Conservation (phyloP, 2,888 invertebrate genomes). For the Taenaris catops region DNA sequence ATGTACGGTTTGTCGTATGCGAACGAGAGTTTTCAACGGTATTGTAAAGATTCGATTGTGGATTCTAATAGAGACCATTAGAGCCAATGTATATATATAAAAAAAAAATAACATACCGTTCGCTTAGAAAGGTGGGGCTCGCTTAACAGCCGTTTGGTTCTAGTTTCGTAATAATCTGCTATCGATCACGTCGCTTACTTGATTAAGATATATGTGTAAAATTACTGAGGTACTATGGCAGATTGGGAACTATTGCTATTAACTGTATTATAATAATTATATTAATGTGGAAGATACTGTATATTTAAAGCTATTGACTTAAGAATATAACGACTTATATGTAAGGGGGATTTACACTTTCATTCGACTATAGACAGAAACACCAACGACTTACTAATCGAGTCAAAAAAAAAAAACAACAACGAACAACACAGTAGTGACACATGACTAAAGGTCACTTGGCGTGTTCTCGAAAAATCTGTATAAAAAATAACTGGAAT, state of each 20-base stretch:
- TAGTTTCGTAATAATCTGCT: slow-evolving; percentile 21
- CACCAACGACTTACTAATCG: slow-evolving; percentile 30
- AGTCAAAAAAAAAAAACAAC: slow-evolving; percentile 29
- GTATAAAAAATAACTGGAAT: slow-evolving; percentile 28
- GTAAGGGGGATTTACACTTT: slow-evolving; percentile 26
- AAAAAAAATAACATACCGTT: too few species aligned
- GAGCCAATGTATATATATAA: too few species aligned
- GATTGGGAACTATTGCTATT: slow-evolving; percentile 69
- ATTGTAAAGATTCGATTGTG: too few species aligned
- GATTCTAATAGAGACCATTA: too few species aligned
- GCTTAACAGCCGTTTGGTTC: too few species aligned
- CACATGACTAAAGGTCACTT: slow-evolving; percentile 14
- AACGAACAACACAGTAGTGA: slow-evolving; percentile 22
- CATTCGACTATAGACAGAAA: slow-evolving; percentile 33
- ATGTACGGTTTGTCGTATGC: too few species aligned
- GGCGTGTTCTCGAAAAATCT: slow-evolving; percentile 23
- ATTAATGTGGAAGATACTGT: slow-evolving; percentile 73
- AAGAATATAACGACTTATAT: slow-evolving; percentile 60
- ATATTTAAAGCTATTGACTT: slow-evolving; percentile 73
- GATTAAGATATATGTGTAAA: slow-evolving; percentile 45
- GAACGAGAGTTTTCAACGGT: too few species aligned
- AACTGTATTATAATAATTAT: slow-evolving; percentile 52
- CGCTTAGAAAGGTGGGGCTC: too few species aligned
- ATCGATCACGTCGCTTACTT: slow-evolving; percentile 24
- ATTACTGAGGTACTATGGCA: slow-evolving; percentile 73